Evolutionary conservation across 1,140 invertebrate genomes (phyloP).

Genomic region (Drosophila setifemur): DNA sequence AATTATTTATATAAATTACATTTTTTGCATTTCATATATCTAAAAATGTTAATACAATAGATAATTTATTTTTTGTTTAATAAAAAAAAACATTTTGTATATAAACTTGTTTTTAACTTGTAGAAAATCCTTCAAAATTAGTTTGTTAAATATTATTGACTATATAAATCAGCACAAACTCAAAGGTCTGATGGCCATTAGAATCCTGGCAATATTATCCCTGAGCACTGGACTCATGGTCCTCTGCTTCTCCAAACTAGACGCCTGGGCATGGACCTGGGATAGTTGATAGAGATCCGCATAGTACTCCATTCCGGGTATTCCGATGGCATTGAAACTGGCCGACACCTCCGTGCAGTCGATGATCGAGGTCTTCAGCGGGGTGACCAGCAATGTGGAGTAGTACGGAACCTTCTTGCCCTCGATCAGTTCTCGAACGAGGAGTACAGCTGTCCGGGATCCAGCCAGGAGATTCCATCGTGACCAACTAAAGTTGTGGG

Average conservation of each 20-base stretch:
- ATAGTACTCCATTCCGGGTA: conserved; percentile 86
- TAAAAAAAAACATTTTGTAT: too few species aligned
- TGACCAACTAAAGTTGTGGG: conserved; percentile 94
- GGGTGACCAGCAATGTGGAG: conserved; percentile 86
- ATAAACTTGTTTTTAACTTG: too few species aligned
- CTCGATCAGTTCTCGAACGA: conserved; percentile 88
- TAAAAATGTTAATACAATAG: too few species aligned
- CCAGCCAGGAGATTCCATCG: conserved; percentile 91
- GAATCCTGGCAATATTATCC: conserved; percentile 73
- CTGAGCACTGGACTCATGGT: conserved; percentile 74
- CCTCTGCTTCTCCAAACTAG: conserved; percentile 69
- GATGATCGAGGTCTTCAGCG: conserved; percentile 85
- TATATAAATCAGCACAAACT: conserved; percentile 65
- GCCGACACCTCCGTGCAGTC: conserved; percentile 88
- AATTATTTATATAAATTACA: too few species aligned
- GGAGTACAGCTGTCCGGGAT: conserved; percentile 87
- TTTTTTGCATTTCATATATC: too few species aligned
- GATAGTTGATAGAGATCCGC: conserved; percentile 87
- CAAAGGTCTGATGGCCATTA: conserved; percentile 73
- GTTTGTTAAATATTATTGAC: background rate
- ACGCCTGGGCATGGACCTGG: conserved; percentile 68
- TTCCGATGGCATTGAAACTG: conserved; percentile 85
- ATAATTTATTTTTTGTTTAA: too few species aligned
- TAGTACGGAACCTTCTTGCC: conserved; percentile 85
- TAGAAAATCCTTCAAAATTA: too few species aligned